Conservation (phyloP, 2,888 invertebrate genomes). For the Hetaerina titia region DNA sequence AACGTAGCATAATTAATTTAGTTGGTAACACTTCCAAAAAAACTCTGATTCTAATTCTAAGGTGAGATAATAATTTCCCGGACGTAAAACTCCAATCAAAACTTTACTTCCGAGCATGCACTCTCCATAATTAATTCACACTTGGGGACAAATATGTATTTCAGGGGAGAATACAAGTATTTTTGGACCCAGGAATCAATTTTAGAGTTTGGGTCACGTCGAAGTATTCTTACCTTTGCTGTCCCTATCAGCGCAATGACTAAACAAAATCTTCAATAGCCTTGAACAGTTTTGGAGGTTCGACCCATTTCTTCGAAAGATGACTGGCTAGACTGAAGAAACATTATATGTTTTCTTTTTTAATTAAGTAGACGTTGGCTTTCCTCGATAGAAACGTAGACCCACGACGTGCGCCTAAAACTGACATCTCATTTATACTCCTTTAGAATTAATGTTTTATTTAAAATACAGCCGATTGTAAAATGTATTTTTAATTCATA, state of each 20-base stretch:
- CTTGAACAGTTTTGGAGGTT: constrained; percentile 14
- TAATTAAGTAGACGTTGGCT: background rate
- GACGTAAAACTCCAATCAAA: too few relatives aligned
- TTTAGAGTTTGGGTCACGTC: background rate
- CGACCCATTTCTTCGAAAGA: constrained; percentile 8
- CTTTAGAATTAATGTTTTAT: background rate
- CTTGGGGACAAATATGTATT: too few relatives aligned
- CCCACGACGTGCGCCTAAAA: background rate
- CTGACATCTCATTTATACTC: constrained; percentile 27
- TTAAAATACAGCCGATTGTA: background rate
- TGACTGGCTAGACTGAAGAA: background rate
- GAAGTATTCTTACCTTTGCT: background rate
- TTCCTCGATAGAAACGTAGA: background rate
- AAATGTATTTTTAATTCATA: background rate
- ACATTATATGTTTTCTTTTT: constrained; percentile 32
- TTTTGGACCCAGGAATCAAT: background rate
- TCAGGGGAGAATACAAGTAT: background rate
- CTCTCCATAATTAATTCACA: too few relatives aligned
- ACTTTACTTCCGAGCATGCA: too few relatives aligned
- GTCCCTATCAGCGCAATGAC: background rate
- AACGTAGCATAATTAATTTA: too few relatives aligned
- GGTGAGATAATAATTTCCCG: too few relatives aligned
- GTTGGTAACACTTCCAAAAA: too few relatives aligned
- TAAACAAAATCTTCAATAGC: constrained; percentile 27
- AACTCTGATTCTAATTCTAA: too few relatives aligned